Base-by-base conservation (phyloP, 2,888 invertebrate species). In the Drosophila pegasa region DNA sequence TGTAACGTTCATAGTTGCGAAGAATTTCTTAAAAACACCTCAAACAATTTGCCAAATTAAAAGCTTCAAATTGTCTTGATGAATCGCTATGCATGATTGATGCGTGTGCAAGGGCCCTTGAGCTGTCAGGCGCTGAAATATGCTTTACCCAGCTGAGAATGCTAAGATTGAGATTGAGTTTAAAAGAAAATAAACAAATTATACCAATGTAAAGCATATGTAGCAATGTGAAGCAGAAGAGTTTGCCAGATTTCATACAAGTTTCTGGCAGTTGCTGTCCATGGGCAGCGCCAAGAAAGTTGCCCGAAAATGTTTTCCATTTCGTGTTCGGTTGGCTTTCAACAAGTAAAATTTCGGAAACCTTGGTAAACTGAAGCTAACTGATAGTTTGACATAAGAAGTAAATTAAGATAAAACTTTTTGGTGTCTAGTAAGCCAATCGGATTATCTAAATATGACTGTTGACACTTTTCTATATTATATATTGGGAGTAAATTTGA, bases 11-110 rank as follows among this genome's bases (percentile, higher is more conserved):
- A 58, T 63, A 64, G 55, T 61, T 55, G 57, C 22, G n/a, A 50
- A 54, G 55, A 54, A 72, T 59, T 50, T 57, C 25, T 22, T 10
- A 31, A 47, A 40, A 72, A 48, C 59, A 67, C 61, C 57, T 66
- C 22, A 48, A 68, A 64, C 71, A 75, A 78, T 80, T 73, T 66
- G 52, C 54, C 51, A 71, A 73, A 82, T 82, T 74, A 85, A 76
- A 79, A 66, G 71, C 65, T 68, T 48, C 56, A 81, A 64, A 67
- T 54, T 62, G 38, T 35, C 48, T 63, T 74, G 79, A 84, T 85
- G 54, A 72, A 85, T 81, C 61, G 61, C 55, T 45, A 16, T 12
- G 10, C n/a, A 57, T 72, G 77, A 81, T 79, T 68, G 79, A 81
- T 81, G 70, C 27, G 25, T 37, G 27, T 45, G n/a, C n/a, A n/a